Evolutionary conservation across 2,888 invertebrate genomes (phyloP), one percentile per base, ranked within the genome.

Genomic region (Neria commutata): DNA sequence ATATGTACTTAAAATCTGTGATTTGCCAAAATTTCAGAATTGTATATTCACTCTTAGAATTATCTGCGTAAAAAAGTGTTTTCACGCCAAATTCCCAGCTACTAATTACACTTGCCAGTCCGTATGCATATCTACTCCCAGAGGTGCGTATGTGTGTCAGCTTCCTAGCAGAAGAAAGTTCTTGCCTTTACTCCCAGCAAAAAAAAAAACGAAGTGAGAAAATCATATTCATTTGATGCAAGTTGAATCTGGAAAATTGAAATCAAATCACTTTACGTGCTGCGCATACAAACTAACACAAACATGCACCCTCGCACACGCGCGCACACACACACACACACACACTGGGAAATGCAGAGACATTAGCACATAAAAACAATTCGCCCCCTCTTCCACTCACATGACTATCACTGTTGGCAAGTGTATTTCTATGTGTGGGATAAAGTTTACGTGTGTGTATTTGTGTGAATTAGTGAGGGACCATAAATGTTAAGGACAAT

Each of bases 201-300:
- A 5, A 37, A 6, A 37, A 37, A n/a, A 37, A 14, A 6, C 8
- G 11, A 37, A 37, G n/a, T n/a, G 37, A 37, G 37, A 37, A 37
- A 37, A 37, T 37, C n/a, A n/a, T 37, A 37, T 37, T 37, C 37
- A 37, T 37, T 37, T 37, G 37, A n/a, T 4, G 37, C 57, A 60
- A 50, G 23, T 56, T 55, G 52, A 60, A 68, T 72, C 67, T 68
- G 68, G 74, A 69, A 75, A 75, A 75, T 75, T 77, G 75, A 75
- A 77, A 76, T 77, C 76, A 77, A 75, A 75, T 77, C 76, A 72
- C 63, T 68, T 75, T 75, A 75, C 77, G 75, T 75, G 75, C 66
- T 63, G 59, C 48, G 75, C 73, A 75, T 75, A 42, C 17, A 52
- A 6, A 50, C 3, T 11, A 5, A 33, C 4, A 34, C 26, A n/a